Base-by-base conservation (phyloP, 1,140 invertebrate genomes). In the Papilio xuthus region DNA sequence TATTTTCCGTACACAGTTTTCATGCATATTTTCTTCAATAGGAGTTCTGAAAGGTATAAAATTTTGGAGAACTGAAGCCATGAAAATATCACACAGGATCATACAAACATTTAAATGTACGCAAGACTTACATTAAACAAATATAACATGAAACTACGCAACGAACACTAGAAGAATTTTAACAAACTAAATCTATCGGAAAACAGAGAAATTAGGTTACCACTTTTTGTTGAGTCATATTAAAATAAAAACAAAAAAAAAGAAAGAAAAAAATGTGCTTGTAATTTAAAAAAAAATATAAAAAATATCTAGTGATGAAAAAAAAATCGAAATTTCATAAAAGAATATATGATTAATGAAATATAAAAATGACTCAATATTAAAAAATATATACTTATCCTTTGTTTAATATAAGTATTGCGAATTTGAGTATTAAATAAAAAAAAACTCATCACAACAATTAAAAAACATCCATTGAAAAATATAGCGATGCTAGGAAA, bases 131-230 rank as follows among this genome's bases (percentile, higher is more conserved):
- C 88, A 92, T 91, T 91, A 91, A 92, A 93, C 89, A 91, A 92
- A 88, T 81, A 71, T 67, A 47, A 80, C 32, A 71, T 77, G 79
- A 78, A 44, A 78, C 83, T 83, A 82, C 77, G 42, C 60, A 80
- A 37, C 32, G 20, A 60, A 50, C 18, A 75, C 73, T 75, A 79
- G 56, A 42, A 74, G 50, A 28, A 20, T 60, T 75, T 32, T 63
- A 53, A 81, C 50, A 78, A 84, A 78, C 53, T 80, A 79, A 84
- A 37, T 76, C 28, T 79, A 80, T 84, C 81, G 84, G 78, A 88
- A 86, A 86, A 88, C 77, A 90, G 92, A 93, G 92, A 93, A 92
- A 92, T 92, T 93, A 93, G 84, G 82, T 88, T 92, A 93, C 92
- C 92, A 93, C 92, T 91, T 93, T 93, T 85, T 85, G 88, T 82